These are phyloP conservation scores for Acanthosoma haemorrhoidale DNA, from an alignment of 2,888 invertebrate genomes.

Conservation along the genomic window DNA sequence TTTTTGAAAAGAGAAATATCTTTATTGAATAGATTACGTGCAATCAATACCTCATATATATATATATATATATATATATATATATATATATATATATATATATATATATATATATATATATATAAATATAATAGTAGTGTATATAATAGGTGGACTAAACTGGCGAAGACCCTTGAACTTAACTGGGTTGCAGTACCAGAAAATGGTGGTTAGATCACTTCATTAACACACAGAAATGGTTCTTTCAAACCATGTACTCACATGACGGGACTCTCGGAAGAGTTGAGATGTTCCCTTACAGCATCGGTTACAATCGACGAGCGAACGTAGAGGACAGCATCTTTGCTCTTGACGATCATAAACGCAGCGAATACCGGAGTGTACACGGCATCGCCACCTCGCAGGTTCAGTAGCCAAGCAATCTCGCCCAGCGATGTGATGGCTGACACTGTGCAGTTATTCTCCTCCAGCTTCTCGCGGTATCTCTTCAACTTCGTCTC, in stretches of 20 bases:
- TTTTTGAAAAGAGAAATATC: too few species aligned
- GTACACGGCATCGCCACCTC: constrained; percentile 80
- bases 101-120: too few species aligned
- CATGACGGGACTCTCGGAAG: constrained; percentile 18
- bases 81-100: too few species aligned
- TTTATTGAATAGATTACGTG: too few species aligned
- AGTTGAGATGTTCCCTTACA: constrained; percentile 42
- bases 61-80: too few species aligned
- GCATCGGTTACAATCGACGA: constrained; percentile 41
- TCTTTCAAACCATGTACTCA: constrained; percentile 5
- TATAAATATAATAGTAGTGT: too few species aligned
- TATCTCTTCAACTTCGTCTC: constrained; percentile 61
- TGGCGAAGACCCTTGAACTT: too few species aligned
- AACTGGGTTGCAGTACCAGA: too few species aligned
- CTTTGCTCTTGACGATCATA: constrained; percentile 55
- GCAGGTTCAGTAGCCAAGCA: constrained; percentile 79
- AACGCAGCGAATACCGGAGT: constrained; percentile 81
- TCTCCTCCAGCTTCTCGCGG: constrained; percentile 58
- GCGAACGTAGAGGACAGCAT: constrained; percentile 42
- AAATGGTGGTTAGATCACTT: too few species aligned
- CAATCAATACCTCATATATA: too few species aligned
- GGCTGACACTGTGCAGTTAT: constrained; percentile 53
- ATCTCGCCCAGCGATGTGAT: constrained; percentile 78
- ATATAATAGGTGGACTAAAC: too few species aligned
- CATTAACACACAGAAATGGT: too few species aligned